Evolutionary conservation across 1,140 invertebrate species (phyloP).

Genomic region (Calliphora vicina): DNA sequence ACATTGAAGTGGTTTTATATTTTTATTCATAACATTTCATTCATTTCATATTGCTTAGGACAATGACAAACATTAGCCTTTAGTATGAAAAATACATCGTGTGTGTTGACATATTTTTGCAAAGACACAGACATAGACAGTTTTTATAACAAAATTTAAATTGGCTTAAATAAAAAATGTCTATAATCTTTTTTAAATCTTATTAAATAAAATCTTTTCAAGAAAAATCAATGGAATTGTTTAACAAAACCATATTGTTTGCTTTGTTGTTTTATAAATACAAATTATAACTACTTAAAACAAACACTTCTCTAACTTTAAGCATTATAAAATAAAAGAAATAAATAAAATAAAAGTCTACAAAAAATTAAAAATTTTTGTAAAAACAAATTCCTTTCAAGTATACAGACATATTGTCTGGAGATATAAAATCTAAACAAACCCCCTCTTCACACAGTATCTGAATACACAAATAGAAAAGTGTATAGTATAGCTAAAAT

Average conservation of each 20-base stretch:
- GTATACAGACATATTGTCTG: slow-evolving; percentile 8
- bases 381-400: not conserved
- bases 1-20: too few species aligned
- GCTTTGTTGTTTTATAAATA: not conserved
- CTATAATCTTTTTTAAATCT: not conserved
- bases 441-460: not conserved
- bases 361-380: too few species aligned
- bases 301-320: not conserved
- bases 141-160: too few species aligned
- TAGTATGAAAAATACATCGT: too few species aligned
- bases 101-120: too few species aligned
- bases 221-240: not conserved
- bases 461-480: not conserved
- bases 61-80: too few species aligned
- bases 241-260: not conserved
- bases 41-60: too few species aligned
- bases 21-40: too few species aligned
- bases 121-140: too few species aligned
- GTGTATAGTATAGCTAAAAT: not conserved
- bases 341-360: not conserved
- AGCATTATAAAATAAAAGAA: not conserved
- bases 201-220: not conserved
- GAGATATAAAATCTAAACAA: not conserved
- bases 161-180: too few species aligned
- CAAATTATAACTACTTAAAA: slow-evolving; percentile 13